phyloP scores from a whole-genome alignment of 2,797 vertebrate species.

The Falco berigora region DNA sequence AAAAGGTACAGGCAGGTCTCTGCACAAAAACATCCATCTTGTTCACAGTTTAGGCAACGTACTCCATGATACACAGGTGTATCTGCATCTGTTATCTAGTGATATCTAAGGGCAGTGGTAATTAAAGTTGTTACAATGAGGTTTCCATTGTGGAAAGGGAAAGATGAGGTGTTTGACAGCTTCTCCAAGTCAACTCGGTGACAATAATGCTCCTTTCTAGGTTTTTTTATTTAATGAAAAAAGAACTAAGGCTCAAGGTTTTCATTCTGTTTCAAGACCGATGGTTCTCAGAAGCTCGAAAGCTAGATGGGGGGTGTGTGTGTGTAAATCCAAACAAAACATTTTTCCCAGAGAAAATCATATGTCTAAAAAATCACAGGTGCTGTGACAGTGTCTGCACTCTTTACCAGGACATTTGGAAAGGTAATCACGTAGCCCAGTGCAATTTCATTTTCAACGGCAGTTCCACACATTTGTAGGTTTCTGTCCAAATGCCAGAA shows the following conservation, averaged over 20 bases:
- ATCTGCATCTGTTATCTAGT: background rate
- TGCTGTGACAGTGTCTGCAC: background rate
- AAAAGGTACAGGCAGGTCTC: background rate
- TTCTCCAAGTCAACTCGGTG: background rate
- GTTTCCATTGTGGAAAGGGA: background rate
- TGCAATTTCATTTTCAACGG: background rate
- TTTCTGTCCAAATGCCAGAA: constrained; percentile 7
- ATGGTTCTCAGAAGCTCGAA: background rate
- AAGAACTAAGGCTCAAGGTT: background rate
- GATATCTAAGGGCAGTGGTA: background rate
- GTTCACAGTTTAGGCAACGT: background rate
- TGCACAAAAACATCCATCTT: background rate
- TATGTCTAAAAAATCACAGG: background rate
- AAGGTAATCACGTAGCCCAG: background rate
- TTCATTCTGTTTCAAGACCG: background rate
- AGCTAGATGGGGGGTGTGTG: background rate
- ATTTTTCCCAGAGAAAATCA: background rate
- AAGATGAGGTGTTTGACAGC: background rate
- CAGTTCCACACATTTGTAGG: background rate
- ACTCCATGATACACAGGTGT: background rate
- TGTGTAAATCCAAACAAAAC: background rate
- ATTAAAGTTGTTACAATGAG: background rate
- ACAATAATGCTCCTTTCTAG: background rate
- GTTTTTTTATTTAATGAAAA: background rate
- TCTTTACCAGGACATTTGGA: background rate